phyloP scores from a whole-genome alignment of 2,113 vertebrate species.

The Hippotragus niger region DNA sequence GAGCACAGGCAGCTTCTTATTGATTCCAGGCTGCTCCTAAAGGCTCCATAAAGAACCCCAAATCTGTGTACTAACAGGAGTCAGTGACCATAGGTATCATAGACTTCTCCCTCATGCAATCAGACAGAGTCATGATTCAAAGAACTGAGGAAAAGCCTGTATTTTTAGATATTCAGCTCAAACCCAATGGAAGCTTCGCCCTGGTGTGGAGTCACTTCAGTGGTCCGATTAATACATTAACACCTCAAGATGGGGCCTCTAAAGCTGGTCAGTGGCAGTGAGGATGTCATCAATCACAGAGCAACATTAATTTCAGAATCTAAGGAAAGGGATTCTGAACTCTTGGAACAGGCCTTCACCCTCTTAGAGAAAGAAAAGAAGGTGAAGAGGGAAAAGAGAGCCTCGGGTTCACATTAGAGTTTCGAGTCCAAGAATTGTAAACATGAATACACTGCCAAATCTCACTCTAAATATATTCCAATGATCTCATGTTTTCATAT shows the following conservation, averaged over 20 bases:
- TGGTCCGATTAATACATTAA: rapidly evolving
- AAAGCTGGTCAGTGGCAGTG: not conserved
- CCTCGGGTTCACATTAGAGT: slow-evolving; percentile 54
- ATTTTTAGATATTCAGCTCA: not conserved
- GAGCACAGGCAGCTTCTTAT: not conserved
- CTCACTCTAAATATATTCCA: slow-evolving; percentile 74
- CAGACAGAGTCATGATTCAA: not conserved
- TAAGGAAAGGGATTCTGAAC: too few species aligned
- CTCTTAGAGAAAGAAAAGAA: not conserved
- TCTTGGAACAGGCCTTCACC: not conserved
- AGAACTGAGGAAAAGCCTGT: not conserved
- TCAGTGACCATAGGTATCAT: not conserved
- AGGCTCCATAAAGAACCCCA: not conserved
- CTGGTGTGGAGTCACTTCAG: rapidly evolving
- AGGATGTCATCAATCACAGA: not conserved
- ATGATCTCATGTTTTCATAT: slow-evolving; percentile 81
- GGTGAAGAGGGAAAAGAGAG: not conserved
- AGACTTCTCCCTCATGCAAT: not conserved
- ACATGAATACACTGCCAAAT: slow-evolving; percentile 74
- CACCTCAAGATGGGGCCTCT: not conserved
- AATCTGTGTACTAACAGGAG: too few species aligned
- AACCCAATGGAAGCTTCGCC: rapidly evolving
- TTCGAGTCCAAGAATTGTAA: slow-evolving; percentile 62
- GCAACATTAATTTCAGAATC: not conserved
- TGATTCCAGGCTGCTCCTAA: not conserved